Evolutionary conservation across 2,797 vertebrate species (phyloP).

Genomic region (Alca torda): DNA sequence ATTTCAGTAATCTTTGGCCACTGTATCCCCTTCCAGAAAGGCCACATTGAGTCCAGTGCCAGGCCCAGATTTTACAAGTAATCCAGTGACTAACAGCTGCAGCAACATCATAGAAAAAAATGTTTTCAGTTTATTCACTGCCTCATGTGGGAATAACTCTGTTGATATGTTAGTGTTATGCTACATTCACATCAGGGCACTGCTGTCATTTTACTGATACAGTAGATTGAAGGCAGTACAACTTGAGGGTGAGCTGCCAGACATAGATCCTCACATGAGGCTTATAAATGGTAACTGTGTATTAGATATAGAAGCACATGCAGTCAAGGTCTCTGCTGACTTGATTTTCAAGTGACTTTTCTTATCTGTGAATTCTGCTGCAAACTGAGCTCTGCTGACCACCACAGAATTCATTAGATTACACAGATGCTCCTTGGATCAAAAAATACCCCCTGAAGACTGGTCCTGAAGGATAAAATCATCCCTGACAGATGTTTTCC

Average conservation of each 20-base stretch:
- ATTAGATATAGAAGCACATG: neutral
- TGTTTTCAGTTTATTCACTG: neutral
- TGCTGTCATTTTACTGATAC: neutral
- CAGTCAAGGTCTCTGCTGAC: neutral
- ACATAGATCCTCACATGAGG: neutral
- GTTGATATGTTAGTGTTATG: neutral
- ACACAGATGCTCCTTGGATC: conserved; percentile 8
- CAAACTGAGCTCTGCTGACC: neutral
- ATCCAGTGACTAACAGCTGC: neutral
- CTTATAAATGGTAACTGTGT: neutral
- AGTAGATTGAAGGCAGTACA: neutral
- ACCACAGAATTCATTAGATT: neutral
- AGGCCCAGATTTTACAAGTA: neutral
- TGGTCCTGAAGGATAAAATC: neutral
- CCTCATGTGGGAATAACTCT: neutral
- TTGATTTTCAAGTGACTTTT: neutral
- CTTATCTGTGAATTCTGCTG: neutral
- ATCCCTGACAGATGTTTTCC: conserved; percentile 35
- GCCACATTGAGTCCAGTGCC: neutral
- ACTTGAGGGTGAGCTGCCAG: neutral
- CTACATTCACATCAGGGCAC: neutral
- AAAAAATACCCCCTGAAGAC: neutral
- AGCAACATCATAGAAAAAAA: neutral
- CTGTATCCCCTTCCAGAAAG: neutral
- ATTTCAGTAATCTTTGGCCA: neutral